Base-by-base conservation (phyloP, 2,888 invertebrate species). In the Leucoma salicis region DNA sequence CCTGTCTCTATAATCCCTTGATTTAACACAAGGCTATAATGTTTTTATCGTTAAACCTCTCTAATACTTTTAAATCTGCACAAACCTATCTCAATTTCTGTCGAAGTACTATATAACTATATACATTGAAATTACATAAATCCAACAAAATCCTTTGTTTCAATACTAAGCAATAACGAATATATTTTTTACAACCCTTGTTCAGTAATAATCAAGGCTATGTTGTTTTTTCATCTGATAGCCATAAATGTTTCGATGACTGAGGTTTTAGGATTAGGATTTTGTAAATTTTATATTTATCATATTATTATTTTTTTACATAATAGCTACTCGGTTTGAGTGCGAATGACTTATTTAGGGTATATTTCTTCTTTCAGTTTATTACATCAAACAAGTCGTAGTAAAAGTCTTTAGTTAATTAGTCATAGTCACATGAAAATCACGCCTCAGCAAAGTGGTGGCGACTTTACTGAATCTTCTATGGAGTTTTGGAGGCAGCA, bases 161-260 rank as follows among this genome's bases (percentile, higher is more conserved):
- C 55, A 48, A 47, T 49, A 42, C 10, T 53, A 48, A 39, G 55
- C 51, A 53, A 51, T 43, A 49, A 49, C 48, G 57, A 61, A 40
- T 48, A 49, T 41, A 39, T 42, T 41, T 57, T 56, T 60, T 61
- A 57, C 42, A 49, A 60, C 53, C 61, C 53, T 56, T 57, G 42
- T 41, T 21, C 33, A 27, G 32, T 31, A 49, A 54, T 49, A 47
- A 60, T 46, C 36, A 38, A 15, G 46, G 42, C 31, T 47, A 42
- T 42, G 42, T 42, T 50, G n/a, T n/a, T 44, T 56, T 54, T 46
- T 50, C 42, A 43, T 59, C 28, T 47, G 12, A 34, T 27, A 33
- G 46, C 43, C 28, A 47, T 53, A 57, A 50, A 60, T 49, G 39
- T 45, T 60, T 46, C 49, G 45, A 44, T 60, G 48, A 60, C 46